Base-by-base conservation (phyloP, 2,797 vertebrate species). In the Microctenopoma steveboyesi region DNA sequence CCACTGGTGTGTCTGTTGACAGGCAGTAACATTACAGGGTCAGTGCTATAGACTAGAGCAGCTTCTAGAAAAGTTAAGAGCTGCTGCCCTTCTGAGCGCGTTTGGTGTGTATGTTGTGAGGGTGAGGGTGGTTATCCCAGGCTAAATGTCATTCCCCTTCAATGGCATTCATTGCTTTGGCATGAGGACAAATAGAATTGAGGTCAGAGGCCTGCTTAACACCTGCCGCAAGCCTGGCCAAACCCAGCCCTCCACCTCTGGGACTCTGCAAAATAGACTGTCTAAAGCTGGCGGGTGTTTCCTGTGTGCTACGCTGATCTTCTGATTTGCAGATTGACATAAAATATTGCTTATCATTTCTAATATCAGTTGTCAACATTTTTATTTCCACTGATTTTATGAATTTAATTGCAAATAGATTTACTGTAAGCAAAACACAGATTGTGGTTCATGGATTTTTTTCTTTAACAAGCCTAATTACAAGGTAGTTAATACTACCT, bases 121-220 rank as follows among this genome's bases (percentile, higher is more conserved):
- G 45, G 33, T 53, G 57, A 66, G 49, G 3, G 4, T 55, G 46
- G 51, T 75, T 78, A 67, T 79, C 53, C 42, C 25, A n/a, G 61
- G 62, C 76, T 72, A 78, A 84, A 76, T 84, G 80, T 82, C 73
- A 80, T 66, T 77, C 80, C 69, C 66, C 57, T 75, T 83, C 63
- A 46, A 74, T 85, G 79, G 75, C 72, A 86, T 78, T 82, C 64
- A 71, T 86, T 85, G 30, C 43, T 42, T 76, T 89, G 86, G 82
- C 86, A 54, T 42, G 37, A 64, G 79, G 72, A 87, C 85, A 78
- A 86, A 75, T 79, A 57, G 79, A 84, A 83, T 88, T 81, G 74
- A 87, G 87, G 82, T 88, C 81, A 76, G 30, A 68, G 74, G 76
- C 64, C 75, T 54, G 49, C 48, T 40, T 69, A 82, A 84, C 82